Evolutionary conservation across 2,797 vertebrate species (phyloP), one percentile per base, ranked within the genome.

Genomic region (Clarias fuscus): DNA sequence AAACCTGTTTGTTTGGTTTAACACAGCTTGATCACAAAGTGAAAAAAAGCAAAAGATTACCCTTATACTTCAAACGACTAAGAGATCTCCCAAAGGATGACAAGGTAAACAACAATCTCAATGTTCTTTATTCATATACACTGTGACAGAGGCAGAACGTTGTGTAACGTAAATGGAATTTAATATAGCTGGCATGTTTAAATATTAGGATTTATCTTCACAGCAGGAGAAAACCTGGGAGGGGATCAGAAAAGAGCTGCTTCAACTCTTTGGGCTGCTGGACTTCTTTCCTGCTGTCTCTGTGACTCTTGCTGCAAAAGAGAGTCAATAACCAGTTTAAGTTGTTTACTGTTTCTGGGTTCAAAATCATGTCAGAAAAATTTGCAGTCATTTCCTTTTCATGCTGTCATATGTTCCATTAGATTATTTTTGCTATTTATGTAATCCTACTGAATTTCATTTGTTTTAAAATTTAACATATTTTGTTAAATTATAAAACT

Each of bases 201-300:
- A 64, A 53, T 59, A 24, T 40, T 14, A 4, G 3, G 20, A 17
- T 59, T 64, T 85, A 11, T 89, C 53, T 90, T 4, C 91, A 33
- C 18, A 95, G 93, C 85, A 72, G 22, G 77, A 91, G 88, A 92
- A 88, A 58, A 86, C 91, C n/a, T 94, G 93, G 93, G 93, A 94
- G 86, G 59, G 91, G 90, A 90, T 93, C 90, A 85, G 92, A 80
- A 88, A 24, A 56, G 85, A 93, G 76, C 83, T 91, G 22, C 30
- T 56, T 72, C 27, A 0, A 5, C 89, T 92, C 62, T 87, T 94
- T 0, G 43, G 67, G 37, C 83, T 65, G 75, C 48, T 75, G 7
- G 30, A 91, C 18, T 84, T 7, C 33, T 88, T 93, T 86, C 10
- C 83, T 59, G 78, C 82, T 30, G 48, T 87, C 62, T 80, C 77